Conservation (phyloP, 1,140 invertebrate species). For the Drosophila serrata region DNA sequence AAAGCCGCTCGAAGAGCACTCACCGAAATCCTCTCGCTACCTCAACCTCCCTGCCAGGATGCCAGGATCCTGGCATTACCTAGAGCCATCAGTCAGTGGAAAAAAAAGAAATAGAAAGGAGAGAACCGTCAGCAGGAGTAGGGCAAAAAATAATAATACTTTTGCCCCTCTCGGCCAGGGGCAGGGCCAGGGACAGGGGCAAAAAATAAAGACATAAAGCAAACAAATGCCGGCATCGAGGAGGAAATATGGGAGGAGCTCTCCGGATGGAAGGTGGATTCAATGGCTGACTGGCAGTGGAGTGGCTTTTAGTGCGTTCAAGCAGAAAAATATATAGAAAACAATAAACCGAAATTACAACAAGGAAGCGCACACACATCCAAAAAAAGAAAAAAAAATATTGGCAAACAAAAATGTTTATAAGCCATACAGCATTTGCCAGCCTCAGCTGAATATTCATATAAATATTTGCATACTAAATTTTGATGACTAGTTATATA, state of each 20-base stretch:
- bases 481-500: conserved; percentile 75
- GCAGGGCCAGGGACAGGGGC: conserved; percentile 56
- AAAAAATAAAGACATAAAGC: conserved; percentile 81
- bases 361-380: conserved; percentile 40
- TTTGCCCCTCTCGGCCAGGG: conserved; percentile 55
- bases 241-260: conserved; percentile 13
- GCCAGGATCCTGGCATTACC: conserved; percentile 41
- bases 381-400: conserved; percentile 48
- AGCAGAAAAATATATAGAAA: conserved; percentile 83
- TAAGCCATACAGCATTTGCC: conserved; percentile 69
- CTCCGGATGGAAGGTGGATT: conserved; percentile 29
- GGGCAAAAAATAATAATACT: conserved; percentile 62
- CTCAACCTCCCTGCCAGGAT: conserved; percentile 24
- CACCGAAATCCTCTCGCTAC: conserved; percentile 36
- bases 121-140: conserved; percentile 22
- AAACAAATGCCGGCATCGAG: conserved; percentile 68
- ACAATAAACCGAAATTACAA: conserved; percentile 82
- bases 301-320: conserved; percentile 82
- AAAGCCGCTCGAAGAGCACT: conserved; percentile 63
- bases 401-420: conserved; percentile 78
- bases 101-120: conserved; percentile 32
- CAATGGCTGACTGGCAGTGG: conserved; percentile 64
- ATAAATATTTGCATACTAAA: conserved; percentile 71
- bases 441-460: conserved; percentile 28
- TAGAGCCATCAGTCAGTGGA: conserved; percentile 66